Percentiles rank a stretch among this genome's conserved stretches.
These are phyloP conservation scores for Diogma glabrata DNA, from an alignment of 2,888 invertebrate genomes.

Conservation along the genomic window DNA sequence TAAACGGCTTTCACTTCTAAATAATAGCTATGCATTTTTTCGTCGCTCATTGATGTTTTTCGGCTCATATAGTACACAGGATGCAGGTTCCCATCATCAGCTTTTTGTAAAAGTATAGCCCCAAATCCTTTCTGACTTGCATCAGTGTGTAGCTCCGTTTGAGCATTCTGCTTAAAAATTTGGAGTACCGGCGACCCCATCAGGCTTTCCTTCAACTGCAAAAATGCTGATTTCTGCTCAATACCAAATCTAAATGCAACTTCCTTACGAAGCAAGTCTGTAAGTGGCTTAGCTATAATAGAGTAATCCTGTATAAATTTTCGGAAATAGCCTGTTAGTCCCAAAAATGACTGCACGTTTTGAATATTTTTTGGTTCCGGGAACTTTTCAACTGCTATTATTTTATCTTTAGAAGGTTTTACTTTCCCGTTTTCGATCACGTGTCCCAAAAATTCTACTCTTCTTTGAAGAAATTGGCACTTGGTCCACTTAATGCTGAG, in stretches of 20 bases:
- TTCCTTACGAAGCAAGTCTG: neutral
- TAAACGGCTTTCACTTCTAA: neutral
- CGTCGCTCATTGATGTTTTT: neutral
- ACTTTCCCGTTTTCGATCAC: neutral
- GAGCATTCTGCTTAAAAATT: neutral
- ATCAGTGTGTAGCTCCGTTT: neutral
- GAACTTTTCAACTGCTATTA: neutral
- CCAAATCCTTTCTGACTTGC: neutral
- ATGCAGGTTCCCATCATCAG: neutral
- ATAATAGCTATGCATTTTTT: neutral
- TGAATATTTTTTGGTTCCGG: neutral
- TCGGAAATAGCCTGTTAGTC: neutral
- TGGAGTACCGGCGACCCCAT: neutral
- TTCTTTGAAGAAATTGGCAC: neutral
- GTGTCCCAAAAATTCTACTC: neutral
- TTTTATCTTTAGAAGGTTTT: neutral
- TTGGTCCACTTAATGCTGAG: neutral
- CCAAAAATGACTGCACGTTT: neutral
- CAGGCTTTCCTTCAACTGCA: neutral
- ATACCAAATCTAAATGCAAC: neutral
- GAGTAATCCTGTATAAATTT: neutral
- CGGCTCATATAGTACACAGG: conserved; percentile 1
- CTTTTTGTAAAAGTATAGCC: neutral
- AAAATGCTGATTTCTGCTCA: neutral
- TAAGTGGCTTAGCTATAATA: neutral